Percentiles rank a stretch among this genome's conserved stretches.
These are phyloP conservation scores for Formica aserva DNA, from an alignment of 2,888 invertebrate genomes.

Conservation along the genomic window DNA sequence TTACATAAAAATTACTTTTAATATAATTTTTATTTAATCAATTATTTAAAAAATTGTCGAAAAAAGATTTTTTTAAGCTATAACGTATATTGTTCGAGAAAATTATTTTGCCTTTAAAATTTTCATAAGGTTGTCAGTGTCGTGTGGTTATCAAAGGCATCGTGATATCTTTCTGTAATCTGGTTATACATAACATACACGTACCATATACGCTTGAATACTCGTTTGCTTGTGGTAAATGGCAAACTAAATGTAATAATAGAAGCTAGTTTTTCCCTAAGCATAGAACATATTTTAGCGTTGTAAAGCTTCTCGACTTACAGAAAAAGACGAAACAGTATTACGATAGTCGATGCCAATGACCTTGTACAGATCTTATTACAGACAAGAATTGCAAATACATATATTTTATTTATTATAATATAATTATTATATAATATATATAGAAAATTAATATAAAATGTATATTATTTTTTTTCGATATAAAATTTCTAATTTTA, in stretches of 20 bases:
- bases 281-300: not conserved
- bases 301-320: conserved; percentile 8
- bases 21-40: too few species aligned
- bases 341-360: conserved; percentile 10
- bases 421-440: not conserved
- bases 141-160: conserved; percentile 7
- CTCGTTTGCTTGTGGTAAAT: conserved; percentile 21
- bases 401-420: not conserved
- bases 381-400: conserved; percentile 10
- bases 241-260: conserved; percentile 42
- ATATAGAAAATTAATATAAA: not conserved
- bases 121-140: conserved; percentile 34
- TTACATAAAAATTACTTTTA: not conserved
- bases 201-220: conserved; percentile 11
- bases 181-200: conserved; percentile 28
- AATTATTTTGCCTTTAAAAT: conserved; percentile 36
- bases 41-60: not conserved
- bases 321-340: not conserved
- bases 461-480: not conserved
- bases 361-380: not conserved
- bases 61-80: not conserved
- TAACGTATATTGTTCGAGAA: not conserved
- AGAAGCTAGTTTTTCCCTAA: conserved; percentile 11
- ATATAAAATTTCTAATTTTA: not conserved
- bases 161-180: conserved; percentile 3